Conservation (phyloP, 2,888 invertebrate species). For the Catonia carolina region DNA sequence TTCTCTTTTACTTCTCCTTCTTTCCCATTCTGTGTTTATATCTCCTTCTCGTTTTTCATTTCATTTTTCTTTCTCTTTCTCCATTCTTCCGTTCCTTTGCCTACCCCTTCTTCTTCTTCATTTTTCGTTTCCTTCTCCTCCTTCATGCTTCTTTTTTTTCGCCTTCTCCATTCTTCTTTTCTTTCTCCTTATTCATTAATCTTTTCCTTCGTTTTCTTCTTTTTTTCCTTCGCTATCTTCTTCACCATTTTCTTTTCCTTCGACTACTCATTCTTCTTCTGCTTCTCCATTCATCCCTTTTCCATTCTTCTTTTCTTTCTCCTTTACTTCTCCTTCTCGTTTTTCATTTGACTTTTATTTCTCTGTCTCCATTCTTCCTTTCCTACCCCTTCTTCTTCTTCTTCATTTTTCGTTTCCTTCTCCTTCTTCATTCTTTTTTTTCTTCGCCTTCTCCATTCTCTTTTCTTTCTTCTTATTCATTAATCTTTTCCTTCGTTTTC, state of each 20-base stretch:
- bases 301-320: too few species aligned
- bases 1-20: not conserved
- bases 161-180: not conserved
- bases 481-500: too few species aligned
- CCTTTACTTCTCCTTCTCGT: too few species aligned
- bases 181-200: not conserved
- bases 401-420: too few species aligned
- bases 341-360: too few species aligned
- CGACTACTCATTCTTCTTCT: not conserved
- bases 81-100: not conserved
- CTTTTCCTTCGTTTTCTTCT: not conserved
- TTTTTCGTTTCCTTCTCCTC: not conserved
- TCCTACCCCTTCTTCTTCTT: too few species aligned
- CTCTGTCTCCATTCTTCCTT: too few species aligned
- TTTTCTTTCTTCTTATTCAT: too few species aligned
- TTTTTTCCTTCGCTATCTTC: not conserved
- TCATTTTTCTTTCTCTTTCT: not conserved
- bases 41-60: not conserved
- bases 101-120: not conserved
- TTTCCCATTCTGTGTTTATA: not conserved
- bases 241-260: not conserved
- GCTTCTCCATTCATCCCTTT: not conserved
- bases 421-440: too few species aligned
- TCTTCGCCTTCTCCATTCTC: too few species aligned
- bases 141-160: not conserved